A percentile compares a stretch with the other conserved stretches of the same genome.
These are phyloP conservation scores for Rotaria magnacalcarata DNA, from an alignment of 2,888 invertebrate species.

Conservation along the genomic window DNA sequence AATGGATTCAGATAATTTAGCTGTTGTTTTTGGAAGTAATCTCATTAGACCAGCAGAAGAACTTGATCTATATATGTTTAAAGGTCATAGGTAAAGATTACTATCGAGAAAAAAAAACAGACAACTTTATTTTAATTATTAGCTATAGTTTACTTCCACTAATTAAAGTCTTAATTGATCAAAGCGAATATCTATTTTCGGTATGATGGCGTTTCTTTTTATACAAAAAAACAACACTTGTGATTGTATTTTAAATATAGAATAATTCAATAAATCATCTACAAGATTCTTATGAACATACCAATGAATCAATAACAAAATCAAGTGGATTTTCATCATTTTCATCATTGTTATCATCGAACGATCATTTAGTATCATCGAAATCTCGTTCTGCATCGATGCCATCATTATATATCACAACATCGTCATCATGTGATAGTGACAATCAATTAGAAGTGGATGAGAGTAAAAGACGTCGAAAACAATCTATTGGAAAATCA, in stretches of 20 bases:
- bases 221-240: neutral
- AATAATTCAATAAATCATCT: neutral
- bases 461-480: neutral
- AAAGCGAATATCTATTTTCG: neutral
- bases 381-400: neutral
- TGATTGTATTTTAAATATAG: neutral
- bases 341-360: conserved; percentile 10
- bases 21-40: conserved; percentile 36
- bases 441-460: neutral
- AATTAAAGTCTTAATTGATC: conserved; percentile 19
- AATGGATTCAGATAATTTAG: conserved; percentile 27
- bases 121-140: neutral
- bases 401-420: neutral
- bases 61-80: conserved; percentile 17
- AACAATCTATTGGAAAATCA: neutral
- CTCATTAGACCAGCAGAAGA: neutral
- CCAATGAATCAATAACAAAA: neutral
- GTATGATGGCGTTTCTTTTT: no score
- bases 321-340: conserved; percentile 27
- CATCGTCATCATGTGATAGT: conserved; percentile 17
- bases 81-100: neutral
- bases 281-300: neutral
- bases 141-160: conserved; percentile 11
- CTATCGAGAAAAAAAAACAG: neutral
- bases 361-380: neutral